Base-by-base conservation (phyloP, 92 coral and sea anemone genomes). In the Actinostola sp. region DNA sequence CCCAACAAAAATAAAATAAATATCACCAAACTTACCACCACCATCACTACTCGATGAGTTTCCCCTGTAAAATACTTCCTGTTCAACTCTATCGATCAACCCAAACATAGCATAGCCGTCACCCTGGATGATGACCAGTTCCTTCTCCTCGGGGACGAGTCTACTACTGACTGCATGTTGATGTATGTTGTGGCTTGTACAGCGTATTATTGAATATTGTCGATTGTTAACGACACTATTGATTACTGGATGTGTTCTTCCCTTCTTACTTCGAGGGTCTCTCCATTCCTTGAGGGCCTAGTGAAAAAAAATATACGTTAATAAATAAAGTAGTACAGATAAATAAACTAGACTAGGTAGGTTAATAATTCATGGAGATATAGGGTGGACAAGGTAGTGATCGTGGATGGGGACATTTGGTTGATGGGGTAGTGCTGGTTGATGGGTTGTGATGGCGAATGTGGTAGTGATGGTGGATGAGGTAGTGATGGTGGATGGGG, bases 261-360 rank as follows among this genome's bases (percentile, higher is more conserved):
- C 60, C 41, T 32, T 46, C 3, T 20, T 21, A 61, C 36, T 10
- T 4, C 53, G 54, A 16, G 54, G 55, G 28, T 73, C 79, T 33
- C 53, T 42, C 69, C 70, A 73, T 5, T 73, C 79, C 31, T 73
- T 73, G 14, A 32, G 6, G 26, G 70, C 61, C 79, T 68, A 19
- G n/a, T n/a, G n/a, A n/a, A n/a, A n/a, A n/a, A n/a, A n/a, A n/a
- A n/a, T n/a, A n/a, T n/a, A n/a, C n/a, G n/a, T n/a, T n/a, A n/a
- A n/a, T n/a, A n/a, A n/a, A n/a, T n/a, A n/a, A n/a, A n/a, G n/a
- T n/a, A n/a, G n/a, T n/a, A n/a, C n/a, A n/a, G n/a, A n/a, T n/a
- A n/a, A n/a, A n/a, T n/a, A n/a, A n/a, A n/a, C n/a, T n/a, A n/a
- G n/a, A n/a, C n/a, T n/a, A n/a, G n/a, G n/a, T n/a, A n/a, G n/a